Conservation (phyloP, 2,888 invertebrate genomes). For the Volucella zonaria region DNA sequence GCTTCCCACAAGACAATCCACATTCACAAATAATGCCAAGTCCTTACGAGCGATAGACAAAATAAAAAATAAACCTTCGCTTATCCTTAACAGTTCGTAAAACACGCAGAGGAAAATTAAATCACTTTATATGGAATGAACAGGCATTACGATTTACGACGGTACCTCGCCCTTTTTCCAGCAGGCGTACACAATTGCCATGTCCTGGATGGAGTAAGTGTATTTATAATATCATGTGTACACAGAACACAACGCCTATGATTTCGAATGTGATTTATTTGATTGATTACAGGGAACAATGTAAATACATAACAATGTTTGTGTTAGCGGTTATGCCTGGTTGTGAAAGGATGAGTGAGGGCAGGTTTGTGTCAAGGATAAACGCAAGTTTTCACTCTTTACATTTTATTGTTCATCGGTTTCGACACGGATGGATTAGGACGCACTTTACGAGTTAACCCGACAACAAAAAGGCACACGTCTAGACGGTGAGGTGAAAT, state of each 20-base stretch:
- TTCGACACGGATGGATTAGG: conserved; percentile 21
- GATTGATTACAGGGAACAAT: conserved; percentile 42
- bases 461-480: conserved; percentile 28
- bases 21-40: conserved; percentile 10
- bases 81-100: conserved; percentile 32
- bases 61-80: conserved; percentile 19
- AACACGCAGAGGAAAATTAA: conserved; percentile 38
- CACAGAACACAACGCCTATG: conserved; percentile 18
- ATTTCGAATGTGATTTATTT: conserved; percentile 56
- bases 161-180: conserved; percentile 11
- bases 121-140: conserved; percentile 14
- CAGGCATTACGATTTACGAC: conserved; percentile 23
- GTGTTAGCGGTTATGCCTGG: not conserved
- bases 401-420: conserved; percentile 46
- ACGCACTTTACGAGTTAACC: conserved; percentile 1
- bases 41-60: conserved; percentile 12
- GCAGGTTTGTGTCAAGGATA: not conserved
- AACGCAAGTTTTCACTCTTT: conserved; percentile 18
- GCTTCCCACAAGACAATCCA: not conserved
- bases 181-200: conserved; percentile 45
- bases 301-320: not conserved
- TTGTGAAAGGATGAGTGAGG: not conserved
- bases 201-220: conserved; percentile 25
- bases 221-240: conserved; percentile 27
- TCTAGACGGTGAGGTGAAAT: conserved; percentile 49